Evolutionary conservation across 92 coral and sea anemone species (phyloP), one percentile per base, ranked within the genome.

Genomic region (Phenganax marumi): DNA sequence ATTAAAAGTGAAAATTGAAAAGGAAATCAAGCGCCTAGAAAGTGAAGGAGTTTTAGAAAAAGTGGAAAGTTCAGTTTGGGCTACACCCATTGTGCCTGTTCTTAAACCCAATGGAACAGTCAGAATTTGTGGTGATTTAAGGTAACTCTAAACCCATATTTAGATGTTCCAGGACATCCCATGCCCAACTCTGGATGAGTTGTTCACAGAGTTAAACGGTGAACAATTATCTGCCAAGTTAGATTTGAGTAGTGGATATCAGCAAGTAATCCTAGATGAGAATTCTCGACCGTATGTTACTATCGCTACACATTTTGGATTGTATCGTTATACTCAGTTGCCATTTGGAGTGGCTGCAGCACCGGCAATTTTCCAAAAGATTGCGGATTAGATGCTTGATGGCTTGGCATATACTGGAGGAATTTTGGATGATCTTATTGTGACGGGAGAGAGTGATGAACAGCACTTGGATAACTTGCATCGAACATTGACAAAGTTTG

Each of bases 151-250:
- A 81, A 81, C 76, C 77, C 23, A 19, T 66, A 65, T 65, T 26
- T 68, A 17, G 84, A 72, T 78, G 84, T 87, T 50, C 77, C 81
- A 0, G 87, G 70, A 52, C 68, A 87, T 83, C 90, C 87, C 23
- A 83, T 84, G 85, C 87, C 85, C n/a, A 14, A 87, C 76, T 12
- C 82, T 73, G 23, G 88, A 77, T 18, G 85, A 81, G 3, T 50
- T 81, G 0, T 68, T 65, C 63, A 80, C 77, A 2, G 68, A 80
- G 22, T 33, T 68, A n/a, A 33, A 21, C 13, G 74, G 74, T 23
- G 74, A 50, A 68, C 6, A 68, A 68, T 21, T n/a, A 7, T 68
- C 39, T n/a, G 39, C 74, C 50, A 33, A 68, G 50, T 53, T 80
- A 0, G 84, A 80, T 26, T 55, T 80, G 33, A 68, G 85, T 52